A percentile compares a stretch with the other conserved stretches of the same genome.
Evolutionary conservation across 2,113 vertebrate species (phyloP).

Genomic region (Prionailurus bengalensis): DNA sequence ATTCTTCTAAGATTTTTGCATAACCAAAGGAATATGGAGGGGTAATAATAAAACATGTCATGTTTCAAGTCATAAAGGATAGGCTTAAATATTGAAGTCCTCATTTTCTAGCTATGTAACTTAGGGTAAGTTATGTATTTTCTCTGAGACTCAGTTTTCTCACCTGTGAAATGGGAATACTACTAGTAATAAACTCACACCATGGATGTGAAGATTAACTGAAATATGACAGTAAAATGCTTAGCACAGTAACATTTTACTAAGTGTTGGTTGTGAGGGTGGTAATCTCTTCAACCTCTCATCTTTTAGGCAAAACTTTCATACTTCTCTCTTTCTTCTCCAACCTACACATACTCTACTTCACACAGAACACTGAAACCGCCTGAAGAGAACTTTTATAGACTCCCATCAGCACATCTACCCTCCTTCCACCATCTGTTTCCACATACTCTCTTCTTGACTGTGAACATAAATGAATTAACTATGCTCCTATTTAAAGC

Average conservation of each 20-base stretch:
- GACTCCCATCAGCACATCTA: not conserved
- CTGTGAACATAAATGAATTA: not conserved
- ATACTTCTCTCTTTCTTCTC: not conserved
- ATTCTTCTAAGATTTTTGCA: not conserved
- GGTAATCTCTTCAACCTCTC: not conserved
- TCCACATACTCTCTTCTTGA: not conserved
- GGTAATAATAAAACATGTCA: not conserved
- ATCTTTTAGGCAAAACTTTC: not conserved
- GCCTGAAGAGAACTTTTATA: not conserved
- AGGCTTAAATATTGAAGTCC: not conserved
- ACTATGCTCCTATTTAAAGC: not conserved
- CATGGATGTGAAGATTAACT: not conserved
- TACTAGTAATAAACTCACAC: not conserved
- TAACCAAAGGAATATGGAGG: not conserved
- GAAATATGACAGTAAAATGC: not conserved
- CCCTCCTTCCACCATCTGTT: not conserved
- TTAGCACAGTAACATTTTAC: not conserved
- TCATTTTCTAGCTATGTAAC: not conserved
- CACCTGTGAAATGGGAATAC: not conserved
- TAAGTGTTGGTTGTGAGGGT: not conserved
- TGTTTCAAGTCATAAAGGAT: not conserved
- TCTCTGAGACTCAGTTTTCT: not conserved
- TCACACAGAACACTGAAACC: not conserved
- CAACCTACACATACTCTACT: too few relatives aligned
- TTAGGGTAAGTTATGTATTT: not conserved